Evolutionary conservation across 2,888 invertebrate species (phyloP), one percentile per base, ranked within the genome.

Genomic region (Megastigmus dorsalis): DNA sequence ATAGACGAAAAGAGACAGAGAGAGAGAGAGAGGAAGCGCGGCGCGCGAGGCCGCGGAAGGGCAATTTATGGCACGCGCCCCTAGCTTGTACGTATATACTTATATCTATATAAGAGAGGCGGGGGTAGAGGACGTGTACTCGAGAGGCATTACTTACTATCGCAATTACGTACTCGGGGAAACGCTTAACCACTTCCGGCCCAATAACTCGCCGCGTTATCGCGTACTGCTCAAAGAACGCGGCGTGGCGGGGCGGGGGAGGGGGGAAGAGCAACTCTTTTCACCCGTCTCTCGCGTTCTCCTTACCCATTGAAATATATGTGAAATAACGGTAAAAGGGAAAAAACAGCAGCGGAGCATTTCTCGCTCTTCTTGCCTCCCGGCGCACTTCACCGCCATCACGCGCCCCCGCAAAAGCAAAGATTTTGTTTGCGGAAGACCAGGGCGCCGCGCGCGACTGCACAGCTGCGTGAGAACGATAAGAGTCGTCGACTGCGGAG

Each of bases 371-470:
- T n/a, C 52, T 36, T 33, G 18, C 28, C 10, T 28, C 55, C 7
- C 6, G 10, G 15, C 52, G 23, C 26, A 18, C 28, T 5, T 28
- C 55, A 7, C 6, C 4, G 15, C 26, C 6, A 15, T 15, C n/a
- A 26, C 41, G 45, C n/a, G 50, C 13, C 41, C n/a, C 41, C 6
- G 28, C n/a, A n/a, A n/a, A 18, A 4, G 70, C 41, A 13, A 45
- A 66, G 59, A 73, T 67, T 67, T 73, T 73, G 60, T 73, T 73
- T 73, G 66, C 59, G 20, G 41, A 30, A n/a, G n/a, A n/a, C n/a
- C n/a, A n/a, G 43, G 28, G 48, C n/a, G 52, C 3, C 3, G 33
- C n/a, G n/a, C n/a, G n/a, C n/a, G n/a, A n/a, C n/a, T n/a, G n/a
- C 54, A 55, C 57, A 36, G 60, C 73, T 73, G 66, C 73, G 60